Evolutionary conservation across 2,888 invertebrate species (phyloP).

Genomic region (Siphlonurus alternatus): DNA sequence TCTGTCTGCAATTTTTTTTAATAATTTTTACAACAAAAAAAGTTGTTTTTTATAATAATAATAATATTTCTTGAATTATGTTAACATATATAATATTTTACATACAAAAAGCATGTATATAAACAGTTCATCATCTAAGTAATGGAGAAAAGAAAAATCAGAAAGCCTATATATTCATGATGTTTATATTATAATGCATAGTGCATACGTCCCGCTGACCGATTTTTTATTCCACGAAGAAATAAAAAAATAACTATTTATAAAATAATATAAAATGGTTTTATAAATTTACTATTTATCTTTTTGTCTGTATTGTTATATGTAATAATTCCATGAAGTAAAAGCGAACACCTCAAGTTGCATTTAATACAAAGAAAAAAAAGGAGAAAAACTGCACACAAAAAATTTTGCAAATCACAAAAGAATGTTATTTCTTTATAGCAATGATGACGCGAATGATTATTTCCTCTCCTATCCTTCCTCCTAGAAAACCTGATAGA

Average conservation of each 20-base stretch:
- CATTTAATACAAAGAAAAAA: neutral
- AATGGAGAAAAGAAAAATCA: neutral
- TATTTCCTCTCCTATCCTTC: neutral
- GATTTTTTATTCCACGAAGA: neutral
- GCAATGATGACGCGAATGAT: neutral
- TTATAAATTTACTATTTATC: neutral
- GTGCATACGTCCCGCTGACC: neutral
- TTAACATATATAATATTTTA: too few relatives aligned
- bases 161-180: neutral
- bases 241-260: neutral
- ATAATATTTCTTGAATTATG: too few relatives aligned
- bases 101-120: too few relatives aligned
- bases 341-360: neutral
- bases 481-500: neutral
- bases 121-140: too few relatives aligned
- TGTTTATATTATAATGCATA: neutral
- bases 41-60: too few relatives aligned
- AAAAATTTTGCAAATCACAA: neutral
- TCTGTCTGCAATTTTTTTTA: too few relatives aligned
- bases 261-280: neutral
- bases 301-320: neutral
- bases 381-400: neutral
- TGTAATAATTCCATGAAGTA: neutral
- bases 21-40: too few relatives aligned
- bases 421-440: neutral